Evolutionary conservation across 2,113 vertebrate species (phyloP).

Genomic region (Nyctereutes procyonoides): DNA sequence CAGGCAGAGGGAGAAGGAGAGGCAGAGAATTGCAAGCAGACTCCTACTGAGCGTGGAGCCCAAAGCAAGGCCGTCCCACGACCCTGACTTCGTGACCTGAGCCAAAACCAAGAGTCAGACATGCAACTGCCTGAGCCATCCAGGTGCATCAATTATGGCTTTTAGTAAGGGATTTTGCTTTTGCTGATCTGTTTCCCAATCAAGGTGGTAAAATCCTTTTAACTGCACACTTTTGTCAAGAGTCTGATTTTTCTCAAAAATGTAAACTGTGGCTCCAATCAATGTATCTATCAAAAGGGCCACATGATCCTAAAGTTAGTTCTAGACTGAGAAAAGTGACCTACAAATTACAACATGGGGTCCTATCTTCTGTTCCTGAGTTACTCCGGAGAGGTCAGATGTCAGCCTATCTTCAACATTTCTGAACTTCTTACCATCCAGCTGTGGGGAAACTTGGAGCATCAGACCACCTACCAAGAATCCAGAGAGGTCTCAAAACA

Average conservation of each 20-base stretch:
- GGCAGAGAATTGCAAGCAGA: not conserved
- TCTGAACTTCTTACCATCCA: not conserved
- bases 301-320: not conserved
- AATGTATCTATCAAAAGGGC: not conserved
- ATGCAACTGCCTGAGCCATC: not conserved
- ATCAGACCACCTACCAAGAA: not conserved
- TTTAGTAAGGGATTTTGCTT: not conserved
- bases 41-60: not conserved
- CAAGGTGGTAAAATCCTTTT: not conserved
- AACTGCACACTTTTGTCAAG: not conserved
- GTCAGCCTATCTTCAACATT: not conserved
- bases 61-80: not conserved
- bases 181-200: not conserved
- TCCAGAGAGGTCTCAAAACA: not conserved
- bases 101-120: not conserved
- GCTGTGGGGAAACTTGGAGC: not conserved
- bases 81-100: not conserved
- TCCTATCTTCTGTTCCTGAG: not conserved
- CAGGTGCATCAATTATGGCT: not conserved
- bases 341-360: not conserved
- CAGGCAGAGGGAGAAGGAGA: not conserved
- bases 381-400: not conserved
- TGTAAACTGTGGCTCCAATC: not conserved
- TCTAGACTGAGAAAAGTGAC: not conserved
- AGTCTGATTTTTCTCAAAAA: slow-evolving; percentile 25